A percentile compares a stretch with the other conserved stretches of the same genome.
phyloP scores from a whole-genome alignment of 2,113 vertebrate genomes.

The Empidonax alnorum region DNA sequence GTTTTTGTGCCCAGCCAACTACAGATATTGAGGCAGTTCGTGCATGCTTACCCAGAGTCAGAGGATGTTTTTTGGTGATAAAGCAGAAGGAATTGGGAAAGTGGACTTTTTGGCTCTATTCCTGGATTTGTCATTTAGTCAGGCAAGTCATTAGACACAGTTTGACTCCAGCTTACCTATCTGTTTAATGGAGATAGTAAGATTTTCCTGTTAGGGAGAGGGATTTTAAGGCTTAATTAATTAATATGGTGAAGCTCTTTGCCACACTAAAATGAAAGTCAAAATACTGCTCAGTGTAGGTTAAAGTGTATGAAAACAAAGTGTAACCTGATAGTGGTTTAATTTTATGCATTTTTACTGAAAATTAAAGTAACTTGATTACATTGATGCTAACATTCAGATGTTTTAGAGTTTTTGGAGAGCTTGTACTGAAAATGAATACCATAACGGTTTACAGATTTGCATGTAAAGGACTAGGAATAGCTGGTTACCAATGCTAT shows the following conservation, averaged over 20 bases:
- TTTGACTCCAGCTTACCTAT: conserved; percentile 41
- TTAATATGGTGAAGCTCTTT: conserved; percentile 10
- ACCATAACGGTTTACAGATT: background rate
- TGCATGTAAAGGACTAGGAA: background rate
- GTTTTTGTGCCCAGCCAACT: background rate
- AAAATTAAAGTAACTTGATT: conserved; percentile 23
- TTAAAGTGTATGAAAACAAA: conserved; percentile 12
- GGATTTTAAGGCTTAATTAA: conserved; percentile 44
- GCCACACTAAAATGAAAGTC: background rate
- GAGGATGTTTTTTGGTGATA: conserved; percentile 43
- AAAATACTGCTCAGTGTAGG: conserved; percentile 26
- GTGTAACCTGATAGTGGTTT: background rate
- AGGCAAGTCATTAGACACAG: conserved; percentile 14
- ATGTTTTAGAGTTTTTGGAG: background rate
- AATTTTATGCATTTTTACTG: conserved; percentile 9
- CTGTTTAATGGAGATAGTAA: conserved; percentile 52
- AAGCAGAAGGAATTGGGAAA: conserved; percentile 29
- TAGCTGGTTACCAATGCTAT: background rate
- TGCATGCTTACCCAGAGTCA: background rate
- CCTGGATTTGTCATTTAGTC: conserved; percentile 43
- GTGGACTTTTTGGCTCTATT: conserved; percentile 40
- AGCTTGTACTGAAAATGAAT: background rate
- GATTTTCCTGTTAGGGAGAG: background rate
- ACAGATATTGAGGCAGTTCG: background rate
- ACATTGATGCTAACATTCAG: background rate